These are phyloP conservation scores for Leptura quadrifasciata DNA, from an alignment of 2,888 invertebrate species.

Conservation along the genomic window DNA sequence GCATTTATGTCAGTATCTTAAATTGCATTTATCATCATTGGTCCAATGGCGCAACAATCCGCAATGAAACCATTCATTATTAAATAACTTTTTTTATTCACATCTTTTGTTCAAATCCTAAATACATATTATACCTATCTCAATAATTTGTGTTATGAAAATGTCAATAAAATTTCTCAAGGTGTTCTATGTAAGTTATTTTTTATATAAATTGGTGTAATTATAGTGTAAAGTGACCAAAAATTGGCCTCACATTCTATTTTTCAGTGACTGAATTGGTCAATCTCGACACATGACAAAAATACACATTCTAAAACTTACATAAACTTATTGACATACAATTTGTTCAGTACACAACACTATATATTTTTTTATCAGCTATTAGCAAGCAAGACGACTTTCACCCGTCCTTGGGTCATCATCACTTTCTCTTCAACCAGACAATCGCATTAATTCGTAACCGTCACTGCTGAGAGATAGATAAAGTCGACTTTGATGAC, in stretches of 20 bases:
- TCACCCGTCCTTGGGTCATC: constrained; percentile 46
- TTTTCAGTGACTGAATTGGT: background rate
- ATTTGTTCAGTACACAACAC: constrained; percentile 25
- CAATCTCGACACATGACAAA: background rate
- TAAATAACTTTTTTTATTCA: too few species aligned
- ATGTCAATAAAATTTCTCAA: background rate
- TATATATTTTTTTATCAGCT: constrained; percentile 17
- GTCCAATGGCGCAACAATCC: too few species aligned
- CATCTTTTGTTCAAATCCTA: too few species aligned
- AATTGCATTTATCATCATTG: too few species aligned
- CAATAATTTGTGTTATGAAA: background rate
- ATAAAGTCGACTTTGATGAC: constrained; percentile 10
- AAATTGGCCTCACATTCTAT: background rate
- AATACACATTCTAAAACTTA: constrained; percentile 14
- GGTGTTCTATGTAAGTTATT: background rate
- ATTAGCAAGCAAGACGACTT: constrained; percentile 13
- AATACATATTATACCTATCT: too few species aligned
- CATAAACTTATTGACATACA: constrained; percentile 23
- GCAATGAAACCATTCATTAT: too few species aligned
- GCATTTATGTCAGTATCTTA: too few species aligned
- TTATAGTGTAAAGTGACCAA: background rate
- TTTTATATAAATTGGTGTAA: background rate
- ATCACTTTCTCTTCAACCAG: constrained; percentile 38
- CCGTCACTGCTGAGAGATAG: background rate
- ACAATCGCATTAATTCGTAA: constrained; percentile 25